phyloP scores from a whole-genome alignment of 2,888 invertebrate genomes.

The Erynnis tages region DNA sequence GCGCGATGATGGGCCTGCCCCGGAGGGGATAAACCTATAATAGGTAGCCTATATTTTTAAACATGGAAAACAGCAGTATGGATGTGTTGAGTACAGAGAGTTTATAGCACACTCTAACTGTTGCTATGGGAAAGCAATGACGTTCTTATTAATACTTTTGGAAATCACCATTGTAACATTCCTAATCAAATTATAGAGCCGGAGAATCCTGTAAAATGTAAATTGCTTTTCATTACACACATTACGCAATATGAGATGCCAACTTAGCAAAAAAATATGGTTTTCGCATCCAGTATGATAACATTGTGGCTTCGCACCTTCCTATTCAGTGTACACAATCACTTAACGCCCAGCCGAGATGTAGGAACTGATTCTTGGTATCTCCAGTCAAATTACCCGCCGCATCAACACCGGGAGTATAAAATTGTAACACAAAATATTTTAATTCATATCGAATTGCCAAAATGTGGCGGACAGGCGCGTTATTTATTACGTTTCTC shows the following conservation, averaged over 20 bases:
- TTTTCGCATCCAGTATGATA: background rate
- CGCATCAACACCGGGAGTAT: constrained; percentile 49
- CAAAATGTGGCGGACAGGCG: constrained; percentile 56
- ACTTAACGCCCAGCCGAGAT: constrained; percentile 44
- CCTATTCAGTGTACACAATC: constrained; percentile 36
- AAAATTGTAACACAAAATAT: constrained; percentile 49
- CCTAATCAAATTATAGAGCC: background rate
- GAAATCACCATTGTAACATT: background rate
- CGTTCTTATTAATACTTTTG: no score
- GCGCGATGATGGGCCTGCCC: no score
- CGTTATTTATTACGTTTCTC: constrained; percentile 40
- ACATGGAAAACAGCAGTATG: no score
- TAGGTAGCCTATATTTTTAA: no score
- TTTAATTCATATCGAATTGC: constrained; percentile 39
- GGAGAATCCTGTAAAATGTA: background rate
- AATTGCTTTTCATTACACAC: constrained; percentile 1
- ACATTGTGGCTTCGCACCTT: constrained; percentile 39
- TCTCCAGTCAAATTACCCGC: constrained; percentile 37
- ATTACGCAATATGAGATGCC: background rate
- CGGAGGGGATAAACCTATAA: no score
- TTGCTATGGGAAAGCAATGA: no score
- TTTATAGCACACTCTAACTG: no score
- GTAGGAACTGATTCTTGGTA: constrained; percentile 41
- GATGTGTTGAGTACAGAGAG: no score
- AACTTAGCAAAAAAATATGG: background rate